These are phyloP conservation scores for Oreotrochilus melanogaster DNA, from an alignment of 2,113 vertebrate species.

Conservation along the genomic window DNA sequence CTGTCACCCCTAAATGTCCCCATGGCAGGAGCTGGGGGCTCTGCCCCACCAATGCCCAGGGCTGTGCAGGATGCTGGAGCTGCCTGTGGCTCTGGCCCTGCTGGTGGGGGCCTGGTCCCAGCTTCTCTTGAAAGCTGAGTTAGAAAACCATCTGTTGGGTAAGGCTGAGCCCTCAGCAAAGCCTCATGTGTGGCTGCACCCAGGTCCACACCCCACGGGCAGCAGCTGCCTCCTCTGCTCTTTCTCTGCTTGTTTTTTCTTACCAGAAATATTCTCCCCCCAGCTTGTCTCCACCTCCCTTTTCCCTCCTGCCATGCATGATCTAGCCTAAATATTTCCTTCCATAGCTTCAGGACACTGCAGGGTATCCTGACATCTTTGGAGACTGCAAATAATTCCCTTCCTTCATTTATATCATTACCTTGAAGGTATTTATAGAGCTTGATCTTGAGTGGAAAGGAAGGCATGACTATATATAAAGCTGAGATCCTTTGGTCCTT, in stretches of 20 bases:
- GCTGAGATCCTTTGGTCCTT: conserved; percentile 32
- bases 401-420: conserved; percentile 65
- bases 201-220: fast-evolving
- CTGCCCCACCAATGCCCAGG: fast-evolving
- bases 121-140: background rate
- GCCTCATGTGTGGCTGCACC: fast-evolving
- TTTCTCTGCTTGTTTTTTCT: background rate
- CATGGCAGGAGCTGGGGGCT: fast-evolving
- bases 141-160: background rate
- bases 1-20: background rate
- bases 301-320: background rate
- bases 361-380: conserved; percentile 53
- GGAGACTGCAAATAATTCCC: conserved; percentile 67
- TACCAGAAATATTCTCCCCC: background rate
- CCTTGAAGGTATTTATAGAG: conserved; percentile 74
- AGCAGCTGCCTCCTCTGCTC: background rate
- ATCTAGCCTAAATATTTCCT: conserved; percentile 51
- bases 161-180: background rate
- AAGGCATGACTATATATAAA: conserved; percentile 61
- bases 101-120: fast-evolving
- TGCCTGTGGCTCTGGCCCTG: background rate
- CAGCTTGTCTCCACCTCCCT: background rate
- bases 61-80: background rate
- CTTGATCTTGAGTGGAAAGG: conserved; percentile 20
- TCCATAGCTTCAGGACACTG: conserved; percentile 65